These are phyloP conservation scores for Argyra leucocephala DNA, from an alignment of 2,888 invertebrate species.

Conservation along the genomic window DNA sequence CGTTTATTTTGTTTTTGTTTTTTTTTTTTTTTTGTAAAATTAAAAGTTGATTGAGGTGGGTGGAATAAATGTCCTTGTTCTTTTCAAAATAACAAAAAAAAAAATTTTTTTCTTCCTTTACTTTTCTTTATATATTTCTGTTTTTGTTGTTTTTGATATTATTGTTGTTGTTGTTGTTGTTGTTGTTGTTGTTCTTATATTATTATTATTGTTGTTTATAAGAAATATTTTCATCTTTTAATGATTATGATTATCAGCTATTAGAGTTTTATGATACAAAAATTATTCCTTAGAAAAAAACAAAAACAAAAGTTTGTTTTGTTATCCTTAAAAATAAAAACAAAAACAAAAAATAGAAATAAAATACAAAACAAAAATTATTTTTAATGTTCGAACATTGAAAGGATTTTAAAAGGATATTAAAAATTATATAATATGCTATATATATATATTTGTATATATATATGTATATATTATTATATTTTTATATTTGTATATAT, in stretches of 20 bases:
- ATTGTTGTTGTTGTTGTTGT: not conserved
- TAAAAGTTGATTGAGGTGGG: not conserved
- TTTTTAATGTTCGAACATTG: slow-evolving; percentile 1
- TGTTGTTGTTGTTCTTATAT: not conserved
- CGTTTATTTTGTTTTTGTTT: too few species aligned
- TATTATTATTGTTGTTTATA: not conserved
- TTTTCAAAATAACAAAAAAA: not conserved
- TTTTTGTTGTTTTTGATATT: not conserved
- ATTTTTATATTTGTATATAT: too few species aligned
- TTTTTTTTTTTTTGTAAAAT: too few species aligned
- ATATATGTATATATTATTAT: too few species aligned
- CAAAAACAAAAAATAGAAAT: not conserved
- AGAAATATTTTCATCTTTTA: not conserved
- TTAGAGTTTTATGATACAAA: not conserved
- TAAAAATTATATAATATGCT: not conserved
- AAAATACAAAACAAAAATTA: not conserved
- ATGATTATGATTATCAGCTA: slow-evolving; percentile 1
- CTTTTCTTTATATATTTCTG: not conserved
- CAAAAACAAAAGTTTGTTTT: not conserved
- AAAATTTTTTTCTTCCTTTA: too few species aligned
- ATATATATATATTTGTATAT: not conserved
- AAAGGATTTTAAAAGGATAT: slow-evolving; percentile 2
- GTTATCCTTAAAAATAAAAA: too few species aligned
- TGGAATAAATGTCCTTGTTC: not conserved
- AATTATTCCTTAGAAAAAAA: not conserved